A percentile compares a stretch with the other conserved stretches of the same genome.
These are phyloP conservation scores for Orestias chungarensis DNA, from an alignment of 2,797 vertebrate genomes.

Conservation along the genomic window DNA sequence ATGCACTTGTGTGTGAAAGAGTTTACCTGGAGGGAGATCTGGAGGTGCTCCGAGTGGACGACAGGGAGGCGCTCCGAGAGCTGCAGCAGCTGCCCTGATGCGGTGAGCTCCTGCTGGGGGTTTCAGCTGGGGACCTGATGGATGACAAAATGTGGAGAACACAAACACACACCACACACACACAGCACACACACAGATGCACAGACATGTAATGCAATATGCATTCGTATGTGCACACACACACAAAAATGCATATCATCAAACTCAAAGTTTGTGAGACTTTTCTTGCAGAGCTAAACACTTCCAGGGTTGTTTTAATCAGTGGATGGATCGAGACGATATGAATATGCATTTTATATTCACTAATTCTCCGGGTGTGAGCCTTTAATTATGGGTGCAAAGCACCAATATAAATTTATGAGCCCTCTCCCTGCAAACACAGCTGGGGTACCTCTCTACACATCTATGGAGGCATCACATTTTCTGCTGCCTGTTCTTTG, in stretches of 20 bases:
- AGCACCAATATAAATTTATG: slow-evolving; percentile 65
- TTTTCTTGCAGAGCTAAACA: slow-evolving; percentile 32
- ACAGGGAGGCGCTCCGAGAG: slow-evolving; percentile 89
- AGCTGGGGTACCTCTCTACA: background rate
- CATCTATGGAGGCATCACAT: background rate
- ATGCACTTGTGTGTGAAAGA: background rate
- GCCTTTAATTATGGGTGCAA: slow-evolving; percentile 43
- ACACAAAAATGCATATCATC: slow-evolving; percentile 24
- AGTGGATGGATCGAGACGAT: slow-evolving; percentile 12
- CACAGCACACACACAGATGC: slow-evolving; percentile 22
- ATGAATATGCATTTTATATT: slow-evolving; percentile 23
- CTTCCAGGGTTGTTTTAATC: slow-evolving; percentile 55
- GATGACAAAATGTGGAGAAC: slow-evolving; percentile 41
- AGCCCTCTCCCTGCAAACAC: slow-evolving; percentile 8
- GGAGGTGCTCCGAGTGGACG: slow-evolving; percentile 87
- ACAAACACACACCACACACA: slow-evolving; percentile 23
- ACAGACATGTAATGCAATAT: slow-evolving; percentile 32
- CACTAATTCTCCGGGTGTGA: slow-evolving; percentile 45
- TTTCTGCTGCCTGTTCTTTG: background rate
- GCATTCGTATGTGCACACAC: slow-evolving; percentile 36
- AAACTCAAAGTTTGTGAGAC: slow-evolving; percentile 31
- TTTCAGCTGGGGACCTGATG: slow-evolving; percentile 87
- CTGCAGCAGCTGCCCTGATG: slow-evolving; percentile 90
- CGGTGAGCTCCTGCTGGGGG: slow-evolving; percentile 85
- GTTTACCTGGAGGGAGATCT: slow-evolving; percentile 91